Conservation (phyloP, 1,140 invertebrate species). For the Drosophila kikkawai region DNA sequence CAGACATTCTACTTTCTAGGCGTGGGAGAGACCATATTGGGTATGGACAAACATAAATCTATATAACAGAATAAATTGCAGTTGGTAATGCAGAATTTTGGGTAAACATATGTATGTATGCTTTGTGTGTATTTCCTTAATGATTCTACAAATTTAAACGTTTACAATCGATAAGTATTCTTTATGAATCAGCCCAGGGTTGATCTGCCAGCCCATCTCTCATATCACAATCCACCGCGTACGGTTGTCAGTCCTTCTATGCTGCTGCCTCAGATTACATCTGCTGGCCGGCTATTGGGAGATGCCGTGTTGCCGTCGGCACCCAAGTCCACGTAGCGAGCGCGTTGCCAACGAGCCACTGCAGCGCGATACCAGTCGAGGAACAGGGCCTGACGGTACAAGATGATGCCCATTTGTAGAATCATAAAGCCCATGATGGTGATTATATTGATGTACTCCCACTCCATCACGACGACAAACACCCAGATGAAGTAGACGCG, state of each 20-base stretch:
- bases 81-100: not conserved
- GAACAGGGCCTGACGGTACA: slow-evolving; percentile 91
- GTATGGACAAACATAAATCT: slow-evolving; percentile 62
- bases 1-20: slow-evolving; percentile 99
- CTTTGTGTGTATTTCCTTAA: slow-evolving; percentile 20
- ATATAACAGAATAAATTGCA: not conserved
- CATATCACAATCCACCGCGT: slow-evolving; percentile 63
- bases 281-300: slow-evolving; percentile 73
- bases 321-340: slow-evolving; percentile 63
- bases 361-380: slow-evolving; percentile 71
- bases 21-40: slow-evolving; percentile 94
- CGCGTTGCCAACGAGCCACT: slow-evolving; percentile 62
- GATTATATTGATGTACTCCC: slow-evolving; percentile 93
- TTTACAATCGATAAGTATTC: slow-evolving; percentile 45
- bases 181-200: slow-evolving; percentile 50
- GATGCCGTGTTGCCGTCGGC: slow-evolving; percentile 39
- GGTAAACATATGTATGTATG: slow-evolving; percentile 2
- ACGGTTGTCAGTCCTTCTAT: slow-evolving; percentile 12
- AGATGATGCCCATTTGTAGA: slow-evolving; percentile 90
- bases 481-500: slow-evolving; percentile 96
- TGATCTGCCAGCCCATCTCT: slow-evolving; percentile 48
- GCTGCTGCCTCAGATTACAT: slow-evolving; percentile 54
- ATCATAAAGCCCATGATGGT: slow-evolving; percentile 92
- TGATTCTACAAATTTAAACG: slow-evolving; percentile 21
- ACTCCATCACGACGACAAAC: slow-evolving; percentile 90